These are phyloP conservation scores for Pseudomyrmex sp. DNA, from an alignment of 1,140 invertebrate species.

Conservation along the genomic window DNA sequence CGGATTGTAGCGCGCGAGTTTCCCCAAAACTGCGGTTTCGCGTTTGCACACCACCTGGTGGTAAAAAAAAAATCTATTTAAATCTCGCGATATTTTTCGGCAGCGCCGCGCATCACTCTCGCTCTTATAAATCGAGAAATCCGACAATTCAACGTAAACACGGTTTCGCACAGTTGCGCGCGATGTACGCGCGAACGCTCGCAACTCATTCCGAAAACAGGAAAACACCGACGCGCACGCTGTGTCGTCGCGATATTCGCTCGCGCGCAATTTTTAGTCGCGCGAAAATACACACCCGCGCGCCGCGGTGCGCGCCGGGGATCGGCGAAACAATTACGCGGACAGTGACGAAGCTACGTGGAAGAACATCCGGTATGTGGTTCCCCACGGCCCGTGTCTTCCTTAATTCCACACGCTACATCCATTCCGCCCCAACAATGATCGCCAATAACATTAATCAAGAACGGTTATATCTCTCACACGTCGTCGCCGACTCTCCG, in stretches of 20 bases:
- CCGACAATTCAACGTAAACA: constrained; percentile 24
- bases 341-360: not conserved
- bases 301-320: not conserved
- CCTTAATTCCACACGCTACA: constrained; percentile 26
- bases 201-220: not conserved
- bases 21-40: no score
- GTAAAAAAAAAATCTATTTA: constrained; percentile 1
- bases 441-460: constrained; percentile 53
- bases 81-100: constrained; percentile 24
- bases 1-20: constrained; percentile 11
- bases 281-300: not conserved
- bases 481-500: not conserved
- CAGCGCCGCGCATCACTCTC: not conserved
- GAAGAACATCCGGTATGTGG: not conserved
- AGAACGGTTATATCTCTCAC: constrained; percentile 33
- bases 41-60: not conserved
- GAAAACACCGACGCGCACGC: not conserved
- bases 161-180: not conserved
- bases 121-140: constrained; percentile 22
- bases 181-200: not conserved
- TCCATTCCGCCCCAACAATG: constrained; percentile 13
- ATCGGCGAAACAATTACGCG: constrained; percentile 28
- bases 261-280: not conserved
- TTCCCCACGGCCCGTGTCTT: not conserved
- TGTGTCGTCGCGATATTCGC: constrained; percentile 11